Conservation (phyloP, 2,888 invertebrate genomes). For the Syrista parreyssii region DNA sequence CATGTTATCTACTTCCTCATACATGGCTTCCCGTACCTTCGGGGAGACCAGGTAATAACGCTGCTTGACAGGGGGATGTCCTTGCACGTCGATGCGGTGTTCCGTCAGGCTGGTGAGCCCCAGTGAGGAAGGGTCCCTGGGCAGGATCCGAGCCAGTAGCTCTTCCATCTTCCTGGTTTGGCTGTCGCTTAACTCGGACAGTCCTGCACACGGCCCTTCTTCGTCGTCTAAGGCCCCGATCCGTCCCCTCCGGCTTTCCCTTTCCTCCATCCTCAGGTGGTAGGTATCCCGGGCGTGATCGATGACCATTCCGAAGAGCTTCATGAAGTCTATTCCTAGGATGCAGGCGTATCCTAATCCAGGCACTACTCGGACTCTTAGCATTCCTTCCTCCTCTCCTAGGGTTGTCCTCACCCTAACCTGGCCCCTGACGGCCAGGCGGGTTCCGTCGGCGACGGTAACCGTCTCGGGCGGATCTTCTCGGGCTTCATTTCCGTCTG, state of each 20-base stretch:
- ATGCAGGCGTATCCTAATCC: background rate
- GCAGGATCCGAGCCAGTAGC: background rate
- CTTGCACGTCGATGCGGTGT: slow-evolving; percentile 18
- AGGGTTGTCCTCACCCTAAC: background rate
- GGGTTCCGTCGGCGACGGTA: background rate
- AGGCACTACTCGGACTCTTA: background rate
- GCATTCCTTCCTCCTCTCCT: background rate
- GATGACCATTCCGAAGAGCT: background rate
- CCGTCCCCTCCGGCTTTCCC: background rate
- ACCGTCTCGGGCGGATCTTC: background rate
- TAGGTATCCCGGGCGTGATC: background rate
- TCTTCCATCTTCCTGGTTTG: background rate
- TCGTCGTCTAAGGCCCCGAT: background rate
- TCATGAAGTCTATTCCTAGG: slow-evolving; percentile 14
- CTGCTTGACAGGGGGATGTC: slow-evolving; percentile 24
- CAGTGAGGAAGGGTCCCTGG: background rate
- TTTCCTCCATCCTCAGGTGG: background rate
- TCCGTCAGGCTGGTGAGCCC: background rate
- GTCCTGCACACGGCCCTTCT: background rate
- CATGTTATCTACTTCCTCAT: slow-evolving; percentile 48
- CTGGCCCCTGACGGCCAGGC: background rate
- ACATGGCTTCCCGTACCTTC: slow-evolving; percentile 13
- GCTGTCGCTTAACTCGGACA: background rate
- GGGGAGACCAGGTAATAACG: slow-evolving; percentile 25
- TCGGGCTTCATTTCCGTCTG: background rate